Percentiles rank a stretch among this genome's conserved stretches.
Conservation (phyloP, 2,888 invertebrate species). For the Xanthorhoe spadicearia region DNA sequence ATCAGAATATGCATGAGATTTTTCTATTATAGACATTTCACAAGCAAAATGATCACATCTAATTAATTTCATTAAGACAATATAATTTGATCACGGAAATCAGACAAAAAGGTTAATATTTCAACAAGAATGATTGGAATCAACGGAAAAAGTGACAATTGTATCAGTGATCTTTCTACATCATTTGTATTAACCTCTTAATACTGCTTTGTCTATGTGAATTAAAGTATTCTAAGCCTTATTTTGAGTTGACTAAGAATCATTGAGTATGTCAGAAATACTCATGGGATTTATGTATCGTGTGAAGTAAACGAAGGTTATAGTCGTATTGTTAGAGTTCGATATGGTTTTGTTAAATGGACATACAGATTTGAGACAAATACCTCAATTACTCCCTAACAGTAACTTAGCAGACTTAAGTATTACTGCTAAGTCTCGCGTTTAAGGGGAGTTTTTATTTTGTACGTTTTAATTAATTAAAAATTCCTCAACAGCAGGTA, state of each 20-base stretch:
- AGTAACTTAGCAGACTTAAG: too few species aligned
- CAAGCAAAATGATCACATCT: not conserved
- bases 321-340: slow-evolving; percentile 8
- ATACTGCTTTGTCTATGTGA: not conserved
- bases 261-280: slow-evolving; percentile 7
- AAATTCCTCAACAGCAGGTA: too few species aligned
- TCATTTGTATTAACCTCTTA: slow-evolving; percentile 14
- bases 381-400: too few species aligned
- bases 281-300: slow-evolving; percentile 27
- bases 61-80: slow-evolving; percentile 4
- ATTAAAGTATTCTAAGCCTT: not conserved
- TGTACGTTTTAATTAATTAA: too few species aligned
- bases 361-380: not conserved
- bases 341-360: slow-evolving; percentile 14
- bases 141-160: slow-evolving; percentile 37
- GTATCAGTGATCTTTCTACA: slow-evolving; percentile 43
- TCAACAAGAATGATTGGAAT: slow-evolving; percentile 27
- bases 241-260: not conserved
- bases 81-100: slow-evolving; percentile 12
- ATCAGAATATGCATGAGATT: too few species aligned
- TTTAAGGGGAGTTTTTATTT: too few species aligned
- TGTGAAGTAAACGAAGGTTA: slow-evolving; percentile 34
- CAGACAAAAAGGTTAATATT: slow-evolving; percentile 18
- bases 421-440: too few species aligned
- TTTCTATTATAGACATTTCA: too few species aligned